These are phyloP conservation scores for Jaculus jaculus DNA, from an alignment of 2,113 vertebrate species.

Conservation along the genomic window DNA sequence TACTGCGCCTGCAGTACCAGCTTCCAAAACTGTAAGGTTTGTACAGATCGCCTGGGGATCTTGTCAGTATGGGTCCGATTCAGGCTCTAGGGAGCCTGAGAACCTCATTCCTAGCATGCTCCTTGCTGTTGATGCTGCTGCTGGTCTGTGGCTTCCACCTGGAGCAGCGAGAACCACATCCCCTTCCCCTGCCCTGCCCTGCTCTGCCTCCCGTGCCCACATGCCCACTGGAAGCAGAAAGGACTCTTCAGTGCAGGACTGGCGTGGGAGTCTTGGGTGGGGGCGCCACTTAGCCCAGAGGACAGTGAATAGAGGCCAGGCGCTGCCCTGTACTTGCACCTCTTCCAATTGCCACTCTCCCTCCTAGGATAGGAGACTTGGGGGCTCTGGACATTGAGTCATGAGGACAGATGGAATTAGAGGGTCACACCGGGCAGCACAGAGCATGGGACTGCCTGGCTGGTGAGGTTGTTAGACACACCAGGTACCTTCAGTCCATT, in stretches of 20 bases:
- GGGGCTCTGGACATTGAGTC: neutral
- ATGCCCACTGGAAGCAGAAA: neutral
- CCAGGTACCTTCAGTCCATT: too few species aligned
- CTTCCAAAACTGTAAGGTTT: neutral
- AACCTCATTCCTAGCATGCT: neutral
- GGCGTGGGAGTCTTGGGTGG: neutral
- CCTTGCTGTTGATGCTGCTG: neutral
- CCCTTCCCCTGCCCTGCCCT: accelerated
- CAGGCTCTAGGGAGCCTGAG: neutral
- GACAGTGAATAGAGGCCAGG: neutral
- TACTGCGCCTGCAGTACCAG: accelerated
- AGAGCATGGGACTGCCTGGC: accelerated
- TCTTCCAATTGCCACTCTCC: neutral
- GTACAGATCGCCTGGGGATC: neutral
- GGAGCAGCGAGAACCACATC: neutral
- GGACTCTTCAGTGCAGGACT: neutral
- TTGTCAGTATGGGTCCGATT: neutral
- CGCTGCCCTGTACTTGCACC: accelerated
- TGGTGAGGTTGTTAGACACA: neutral
- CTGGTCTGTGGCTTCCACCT: neutral
- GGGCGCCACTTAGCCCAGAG: neutral
- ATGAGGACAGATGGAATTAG: neutral
- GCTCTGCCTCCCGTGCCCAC: neutral
- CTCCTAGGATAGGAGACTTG: neutral
- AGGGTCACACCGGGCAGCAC: neutral